Conservation (phyloP, 1,140 invertebrate genomes). For the Branchinecta lindahli region DNA sequence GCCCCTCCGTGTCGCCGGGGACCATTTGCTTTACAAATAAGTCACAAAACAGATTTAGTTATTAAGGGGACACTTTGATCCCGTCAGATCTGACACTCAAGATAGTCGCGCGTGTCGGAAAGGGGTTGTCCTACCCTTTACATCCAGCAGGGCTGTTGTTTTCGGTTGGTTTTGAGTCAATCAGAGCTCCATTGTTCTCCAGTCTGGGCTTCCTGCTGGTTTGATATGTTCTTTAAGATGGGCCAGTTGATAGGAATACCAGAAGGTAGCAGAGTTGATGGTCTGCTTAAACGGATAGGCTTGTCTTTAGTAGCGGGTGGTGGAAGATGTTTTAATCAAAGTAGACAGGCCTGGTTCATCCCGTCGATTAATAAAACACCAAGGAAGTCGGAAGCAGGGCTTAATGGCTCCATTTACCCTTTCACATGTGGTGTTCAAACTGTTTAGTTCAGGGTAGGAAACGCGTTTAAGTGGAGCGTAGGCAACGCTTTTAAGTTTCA, state of each 20-base stretch:
- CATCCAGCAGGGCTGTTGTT: not conserved
- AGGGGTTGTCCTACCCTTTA: constrained; percentile 2
- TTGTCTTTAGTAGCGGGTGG: constrained; percentile 10
- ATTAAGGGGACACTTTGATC: not conserved
- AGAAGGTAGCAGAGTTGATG: constrained; percentile 6
- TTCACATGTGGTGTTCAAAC: too few species aligned
- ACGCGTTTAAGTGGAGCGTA: too few species aligned
- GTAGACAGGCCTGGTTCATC: not conserved
- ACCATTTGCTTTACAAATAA: not conserved
- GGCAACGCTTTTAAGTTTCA: too few species aligned
- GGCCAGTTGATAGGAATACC: not conserved
- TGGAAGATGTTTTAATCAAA: not conserved
- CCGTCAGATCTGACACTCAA: not conserved
- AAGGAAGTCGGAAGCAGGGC: too few species aligned
- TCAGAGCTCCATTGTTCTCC: not conserved
- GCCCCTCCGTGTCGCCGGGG: not conserved
- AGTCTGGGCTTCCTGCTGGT: not conserved
- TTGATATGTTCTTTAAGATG: constrained; percentile 7
- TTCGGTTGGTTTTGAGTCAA: not conserved
- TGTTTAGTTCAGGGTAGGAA: too few species aligned
- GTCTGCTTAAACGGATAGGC: not conserved
- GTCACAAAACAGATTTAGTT: not conserved
- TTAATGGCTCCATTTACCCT: too few species aligned
- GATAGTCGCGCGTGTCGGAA: not conserved
- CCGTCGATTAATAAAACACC: too few species aligned